Conservation (phyloP, 2,888 invertebrate genomes). For the Nomada goodeniana region DNA sequence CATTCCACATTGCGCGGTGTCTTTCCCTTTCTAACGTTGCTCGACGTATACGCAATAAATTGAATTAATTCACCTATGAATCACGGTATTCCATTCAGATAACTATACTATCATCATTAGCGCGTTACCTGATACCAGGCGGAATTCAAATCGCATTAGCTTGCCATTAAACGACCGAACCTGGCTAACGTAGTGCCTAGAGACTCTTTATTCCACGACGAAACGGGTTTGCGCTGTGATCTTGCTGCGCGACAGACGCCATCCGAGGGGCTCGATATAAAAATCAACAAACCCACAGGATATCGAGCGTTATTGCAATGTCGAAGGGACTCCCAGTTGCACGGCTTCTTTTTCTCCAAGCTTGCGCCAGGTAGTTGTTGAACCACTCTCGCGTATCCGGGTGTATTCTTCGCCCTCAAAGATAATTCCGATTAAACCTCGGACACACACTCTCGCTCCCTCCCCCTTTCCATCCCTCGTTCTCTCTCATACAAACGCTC, state of each 20-base stretch:
- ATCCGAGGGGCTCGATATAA: neutral
- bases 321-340: constrained; percentile 35
- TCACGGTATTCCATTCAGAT: neutral
- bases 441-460: neutral
- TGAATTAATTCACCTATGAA: neutral
- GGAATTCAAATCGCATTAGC: neutral
- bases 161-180: neutral
- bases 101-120: neutral
- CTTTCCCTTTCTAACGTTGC: neutral
- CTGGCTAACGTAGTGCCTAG: neutral
- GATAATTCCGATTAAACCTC: constrained; percentile 43
- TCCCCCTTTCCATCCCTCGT: neutral
- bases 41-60: neutral
- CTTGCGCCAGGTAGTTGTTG: constrained; percentile 12
- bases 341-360: constrained; percentile 6
- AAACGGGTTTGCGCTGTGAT: constrained; percentile 15
- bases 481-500: neutral
- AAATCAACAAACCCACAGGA: neutral
- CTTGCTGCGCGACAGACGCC: neutral
- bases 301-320: constrained; percentile 7
- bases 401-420: constrained; percentile 16
- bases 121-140: neutral
- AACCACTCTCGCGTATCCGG: constrained; percentile 19
- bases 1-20: neutral
- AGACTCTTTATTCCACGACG: neutral